Evolutionary conservation across 2,888 invertebrate species (phyloP), one percentile per base, ranked within the genome.

Genomic region (Chesias legatella): DNA sequence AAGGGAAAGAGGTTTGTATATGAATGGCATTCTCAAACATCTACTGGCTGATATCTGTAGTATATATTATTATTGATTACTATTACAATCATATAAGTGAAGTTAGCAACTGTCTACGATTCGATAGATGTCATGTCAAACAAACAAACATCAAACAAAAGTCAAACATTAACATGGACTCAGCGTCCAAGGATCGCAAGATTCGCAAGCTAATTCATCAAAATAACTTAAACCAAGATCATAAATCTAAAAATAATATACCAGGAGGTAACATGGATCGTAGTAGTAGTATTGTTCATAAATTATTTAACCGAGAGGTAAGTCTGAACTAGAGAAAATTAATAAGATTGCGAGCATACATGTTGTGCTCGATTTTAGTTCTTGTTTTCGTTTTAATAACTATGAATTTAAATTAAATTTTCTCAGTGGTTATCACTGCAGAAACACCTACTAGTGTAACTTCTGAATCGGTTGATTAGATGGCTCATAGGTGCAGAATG

Each of bases 301-400:
- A 91, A 78, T 77, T 91, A 63, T 88, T 90, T 62, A 90, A 90
- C 66, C 84, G 91, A 68, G 91, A 91, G 89, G 91, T 91, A 73
- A 82, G 83, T 74, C 49, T 55, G 51, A 56, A 47, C 50, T 53
- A 10, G 43, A 41, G 42, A 51, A 59, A 54, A 55, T 53, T 48
- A 29, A 13, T 9, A 26, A 27, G 38, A 47, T 43, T 55, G 30
- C 36, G 32, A 44, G 45, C 41, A 37, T 38, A 46, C 48, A 38
- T 58, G 50, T 47, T 48, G 53, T 58, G 61, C 56, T 56, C 60
- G 53, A 49, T 57, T 51, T 58, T 55, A 47, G 53, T 56, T 51
- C 53, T 44, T 42, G 51, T 55, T 62, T 63, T 61, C 46, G 51
- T 60, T 63, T 17, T 59, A 54, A 7, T 32, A 31, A 32, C 40